Conservation (phyloP, 2,888 invertebrate species). For the Dryocosmus kuriphilus region DNA sequence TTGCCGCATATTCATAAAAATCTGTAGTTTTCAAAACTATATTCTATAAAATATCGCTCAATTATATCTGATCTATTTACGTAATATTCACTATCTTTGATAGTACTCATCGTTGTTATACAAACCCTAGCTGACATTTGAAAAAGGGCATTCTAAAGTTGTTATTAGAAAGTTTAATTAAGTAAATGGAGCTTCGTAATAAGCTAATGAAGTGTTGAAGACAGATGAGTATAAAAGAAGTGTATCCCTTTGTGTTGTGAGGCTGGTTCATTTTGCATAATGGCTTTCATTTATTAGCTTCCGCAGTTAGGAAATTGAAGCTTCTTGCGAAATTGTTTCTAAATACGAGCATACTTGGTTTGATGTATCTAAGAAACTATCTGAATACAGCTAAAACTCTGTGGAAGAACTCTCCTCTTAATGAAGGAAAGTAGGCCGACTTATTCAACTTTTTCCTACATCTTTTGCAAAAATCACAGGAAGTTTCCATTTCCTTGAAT, state of each 20-base stretch:
- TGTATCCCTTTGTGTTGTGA: constrained; percentile 22
- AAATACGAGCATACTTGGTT: constrained; percentile 13
- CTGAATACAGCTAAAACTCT: neutral
- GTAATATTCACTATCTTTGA: too few species aligned
- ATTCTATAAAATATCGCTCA: neutral
- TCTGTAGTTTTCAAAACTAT: neutral
- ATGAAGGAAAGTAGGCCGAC: neutral
- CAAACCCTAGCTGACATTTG: too few species aligned
- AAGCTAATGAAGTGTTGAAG: constrained; percentile 12
- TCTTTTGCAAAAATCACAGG: too few species aligned
- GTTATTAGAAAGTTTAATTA: constrained; percentile 20
- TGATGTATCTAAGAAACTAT: constrained; percentile 22
- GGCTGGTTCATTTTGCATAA: constrained; percentile 23
- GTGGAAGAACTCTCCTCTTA: too few species aligned
- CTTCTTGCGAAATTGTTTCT: constrained; percentile 30
- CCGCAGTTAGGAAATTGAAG: constrained; percentile 4
- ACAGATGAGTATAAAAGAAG: constrained; percentile 17
- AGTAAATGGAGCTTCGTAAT: constrained; percentile 25
- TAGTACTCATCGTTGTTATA: too few species aligned
- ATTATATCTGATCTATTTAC: too few species aligned
- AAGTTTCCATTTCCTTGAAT: too few species aligned
- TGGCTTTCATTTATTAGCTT: constrained; percentile 28
- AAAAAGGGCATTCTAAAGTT: neutral
- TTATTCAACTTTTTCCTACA: neutral
- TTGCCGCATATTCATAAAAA: neutral